A percentile compares a stretch with the other conserved stretches of the same genome.
These are phyloP conservation scores for Protomyctophum bolini DNA, from an alignment of 2,113 vertebrate species.

Conservation along the genomic window DNA sequence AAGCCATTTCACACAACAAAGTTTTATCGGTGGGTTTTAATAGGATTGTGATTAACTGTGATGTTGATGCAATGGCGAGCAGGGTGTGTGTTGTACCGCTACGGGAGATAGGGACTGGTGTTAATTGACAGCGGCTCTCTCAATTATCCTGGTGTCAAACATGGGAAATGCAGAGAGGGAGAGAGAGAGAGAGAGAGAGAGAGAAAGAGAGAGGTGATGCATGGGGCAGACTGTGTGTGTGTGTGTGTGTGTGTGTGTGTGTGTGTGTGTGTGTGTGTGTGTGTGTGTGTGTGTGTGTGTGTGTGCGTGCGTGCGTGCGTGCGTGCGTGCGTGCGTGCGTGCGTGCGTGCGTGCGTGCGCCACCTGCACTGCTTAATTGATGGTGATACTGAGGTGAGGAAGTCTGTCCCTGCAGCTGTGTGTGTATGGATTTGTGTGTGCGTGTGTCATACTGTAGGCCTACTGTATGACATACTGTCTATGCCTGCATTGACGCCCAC, in stretches of 20 bases:
- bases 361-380: too few relatives aligned
- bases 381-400: too few relatives aligned
- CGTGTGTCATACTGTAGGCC: too few relatives aligned
- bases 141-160: slow-evolving; percentile 42
- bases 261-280: neutral
- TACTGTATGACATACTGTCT: slow-evolving; percentile 18
- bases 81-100: slow-evolving; percentile 28
- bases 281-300: slow-evolving; percentile 2
- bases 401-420: too few relatives aligned
- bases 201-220: too few relatives aligned
- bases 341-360: too few relatives aligned
- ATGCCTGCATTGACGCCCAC: slow-evolving; percentile 41
- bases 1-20: slow-evolving; percentile 20
- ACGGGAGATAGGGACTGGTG: slow-evolving; percentile 23
- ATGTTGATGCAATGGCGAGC: slow-evolving; percentile 22
- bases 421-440: too few relatives aligned
- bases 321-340: neutral
- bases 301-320: neutral
- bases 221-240: too few relatives aligned
- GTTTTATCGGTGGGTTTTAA: slow-evolving; percentile 30
- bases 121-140: slow-evolving; percentile 49
- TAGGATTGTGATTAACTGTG: slow-evolving; percentile 21
- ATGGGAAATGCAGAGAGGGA: neutral
- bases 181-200: neutral
- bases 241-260: too few relatives aligned